These are phyloP conservation scores for Columba guinea DNA, from an alignment of 2,797 vertebrate genomes.

Conservation along the genomic window DNA sequence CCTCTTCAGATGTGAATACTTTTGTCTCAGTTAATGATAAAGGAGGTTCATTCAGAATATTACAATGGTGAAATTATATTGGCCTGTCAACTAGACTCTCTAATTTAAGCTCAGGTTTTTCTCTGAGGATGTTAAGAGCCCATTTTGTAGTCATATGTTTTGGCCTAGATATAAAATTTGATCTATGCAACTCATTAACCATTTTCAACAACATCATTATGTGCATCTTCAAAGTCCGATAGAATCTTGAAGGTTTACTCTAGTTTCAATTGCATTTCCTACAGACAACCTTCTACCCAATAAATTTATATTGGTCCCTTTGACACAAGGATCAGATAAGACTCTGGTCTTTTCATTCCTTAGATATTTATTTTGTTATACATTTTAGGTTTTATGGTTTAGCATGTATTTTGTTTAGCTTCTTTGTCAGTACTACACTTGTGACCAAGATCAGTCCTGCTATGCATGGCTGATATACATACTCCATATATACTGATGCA, in stretches of 20 bases:
- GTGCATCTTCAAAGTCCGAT: not conserved
- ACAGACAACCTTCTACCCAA: not conserved
- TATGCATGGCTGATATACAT: not conserved
- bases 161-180: not conserved
- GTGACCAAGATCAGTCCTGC: not conserved
- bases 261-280: not conserved
- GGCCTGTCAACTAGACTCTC: not conserved
- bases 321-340: not conserved
- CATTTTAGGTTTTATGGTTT: not conserved
- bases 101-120: not conserved
- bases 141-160: not conserved
- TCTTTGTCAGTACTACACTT: not conserved
- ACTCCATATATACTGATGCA: not conserved
- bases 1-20: not conserved
- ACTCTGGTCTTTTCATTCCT: not conserved
- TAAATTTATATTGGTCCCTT: not conserved
- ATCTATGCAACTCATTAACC: not conserved
- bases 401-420: not conserved
- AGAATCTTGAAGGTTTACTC: not conserved
- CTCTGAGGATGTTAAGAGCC: not conserved
- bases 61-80: not conserved
- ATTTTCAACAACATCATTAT: not conserved
- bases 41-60: not conserved
- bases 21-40: constrained; percentile 18
- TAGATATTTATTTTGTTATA: not conserved